Conservation (phyloP, 2,113 vertebrate genomes). For the Gymnocephalus cernua region DNA sequence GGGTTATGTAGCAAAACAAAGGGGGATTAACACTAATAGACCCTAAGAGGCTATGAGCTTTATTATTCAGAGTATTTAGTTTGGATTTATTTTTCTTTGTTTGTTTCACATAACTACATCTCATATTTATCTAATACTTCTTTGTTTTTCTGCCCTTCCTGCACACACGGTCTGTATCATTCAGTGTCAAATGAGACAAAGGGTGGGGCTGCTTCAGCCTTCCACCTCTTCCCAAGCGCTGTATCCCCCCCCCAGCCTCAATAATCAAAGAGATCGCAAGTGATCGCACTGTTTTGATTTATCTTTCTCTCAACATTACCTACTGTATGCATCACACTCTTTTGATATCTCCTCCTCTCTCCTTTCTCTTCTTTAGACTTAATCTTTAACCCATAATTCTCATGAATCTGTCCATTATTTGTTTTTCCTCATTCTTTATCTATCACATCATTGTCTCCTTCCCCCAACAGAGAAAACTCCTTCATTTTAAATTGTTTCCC, state of each 20-base stretch:
- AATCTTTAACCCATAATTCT: slow-evolving; percentile 20
- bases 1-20: slow-evolving; percentile 18
- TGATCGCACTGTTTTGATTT: slow-evolving; percentile 15
- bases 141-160: slow-evolving; percentile 49
- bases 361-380: slow-evolving; percentile 18
- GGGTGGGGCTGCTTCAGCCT: slow-evolving; percentile 40
- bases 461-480: not conserved
- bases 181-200: slow-evolving; percentile 47
- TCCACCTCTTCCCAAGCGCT: not conserved
- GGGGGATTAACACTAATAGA: slow-evolving; percentile 31
- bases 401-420: slow-evolving; percentile 7
- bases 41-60: slow-evolving; percentile 7
- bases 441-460: not conserved
- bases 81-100: slow-evolving; percentile 1
- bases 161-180: slow-evolving; percentile 60
- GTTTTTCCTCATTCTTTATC: slow-evolving; percentile 16
- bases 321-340: not conserved
- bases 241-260: slow-evolving; percentile 2
- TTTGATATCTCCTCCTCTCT: slow-evolving; percentile 34
- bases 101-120: not conserved
- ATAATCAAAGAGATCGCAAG: slow-evolving; percentile 36
- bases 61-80: slow-evolving; percentile 9
- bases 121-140: slow-evolving; percentile 19
- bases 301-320: not conserved
- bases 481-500: slow-evolving; percentile 1